These are phyloP conservation scores for Melanotaenia duboulayi DNA, from an alignment of 2,113 vertebrate genomes.

Conservation along the genomic window DNA sequence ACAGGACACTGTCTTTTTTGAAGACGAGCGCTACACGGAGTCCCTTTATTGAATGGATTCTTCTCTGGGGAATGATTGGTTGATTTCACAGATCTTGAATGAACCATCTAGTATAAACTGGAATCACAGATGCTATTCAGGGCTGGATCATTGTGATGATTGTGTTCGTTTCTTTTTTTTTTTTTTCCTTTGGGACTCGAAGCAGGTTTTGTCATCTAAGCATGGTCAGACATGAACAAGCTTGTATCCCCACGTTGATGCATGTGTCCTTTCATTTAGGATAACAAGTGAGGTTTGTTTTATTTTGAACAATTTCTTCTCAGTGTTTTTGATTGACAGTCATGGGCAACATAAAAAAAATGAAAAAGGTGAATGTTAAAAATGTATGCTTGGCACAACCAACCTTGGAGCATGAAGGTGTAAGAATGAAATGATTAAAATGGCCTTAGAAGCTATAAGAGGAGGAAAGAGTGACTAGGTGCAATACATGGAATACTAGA, in stretches of 20 bases:
- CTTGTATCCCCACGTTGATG: constrained; percentile 36
- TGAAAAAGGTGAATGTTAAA: constrained; percentile 56
- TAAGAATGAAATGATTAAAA: constrained; percentile 37
- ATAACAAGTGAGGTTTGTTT: constrained; percentile 26
- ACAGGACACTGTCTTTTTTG: constrained; percentile 26
- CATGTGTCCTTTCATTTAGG: constrained; percentile 55
- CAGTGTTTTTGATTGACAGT: constrained; percentile 16
- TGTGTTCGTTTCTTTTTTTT: constrained; percentile 18
- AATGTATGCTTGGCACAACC: constrained; percentile 14
- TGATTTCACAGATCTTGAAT: constrained; percentile 37
- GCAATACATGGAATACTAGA: constrained; percentile 43
- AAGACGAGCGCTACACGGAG: constrained; percentile 29
- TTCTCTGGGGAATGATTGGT: constrained; percentile 13
- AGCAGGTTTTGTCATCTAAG: constrained; percentile 30
- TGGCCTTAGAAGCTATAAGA: constrained; percentile 62
- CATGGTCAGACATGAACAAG: constrained; percentile 35
- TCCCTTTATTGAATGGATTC: constrained; percentile 32
- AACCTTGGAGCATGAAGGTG: constrained; percentile 16
- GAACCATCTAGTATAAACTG: constrained; percentile 25
- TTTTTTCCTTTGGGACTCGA: neutral
- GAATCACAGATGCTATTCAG: constrained; percentile 40
- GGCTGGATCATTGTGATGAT: constrained; percentile 55
- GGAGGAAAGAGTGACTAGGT: constrained; percentile 9
- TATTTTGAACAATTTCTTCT: constrained; percentile 24
- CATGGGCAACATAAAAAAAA: constrained; percentile 10